phyloP scores from a whole-genome alignment of 2,797 vertebrate genomes.

The Acipenser ruthenus region DNA sequence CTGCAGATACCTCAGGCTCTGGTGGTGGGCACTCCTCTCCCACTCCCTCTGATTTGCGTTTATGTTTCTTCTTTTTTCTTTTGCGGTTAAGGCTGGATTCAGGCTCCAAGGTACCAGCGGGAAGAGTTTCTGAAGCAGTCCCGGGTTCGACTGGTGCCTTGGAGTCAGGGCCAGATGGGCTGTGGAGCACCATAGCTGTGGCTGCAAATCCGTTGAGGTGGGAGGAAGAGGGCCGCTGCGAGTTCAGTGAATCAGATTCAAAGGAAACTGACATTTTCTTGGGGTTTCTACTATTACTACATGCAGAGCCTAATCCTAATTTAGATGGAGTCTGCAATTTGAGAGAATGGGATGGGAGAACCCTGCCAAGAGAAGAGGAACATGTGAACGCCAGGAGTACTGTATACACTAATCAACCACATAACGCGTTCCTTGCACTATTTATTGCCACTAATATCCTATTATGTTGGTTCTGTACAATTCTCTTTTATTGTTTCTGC shows the following conservation, averaged over 20 bases:
- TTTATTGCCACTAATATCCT: too few relatives aligned
- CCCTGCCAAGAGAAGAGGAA: conserved; percentile 41
- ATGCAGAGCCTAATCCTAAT: conserved; percentile 32
- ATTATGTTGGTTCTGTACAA: too few relatives aligned
- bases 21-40: conserved; percentile 16
- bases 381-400: conserved; percentile 9
- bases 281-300: conserved; percentile 45
- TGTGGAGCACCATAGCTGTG: conserved; percentile 22
- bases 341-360: conserved; percentile 50
- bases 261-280: conserved; percentile 40
- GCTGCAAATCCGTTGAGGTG: conserved; percentile 43
- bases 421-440: too few relatives aligned
- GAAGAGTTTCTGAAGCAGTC: background rate
- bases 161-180: conserved; percentile 30
- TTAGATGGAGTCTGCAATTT: conserved; percentile 46
- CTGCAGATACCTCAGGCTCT: background rate
- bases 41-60: conserved; percentile 50
- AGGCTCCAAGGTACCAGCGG: background rate
- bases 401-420: background rate
- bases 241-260: conserved; percentile 11
- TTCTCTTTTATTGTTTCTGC: too few relatives aligned
- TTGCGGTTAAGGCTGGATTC: conserved; percentile 30
- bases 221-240: conserved; percentile 34
- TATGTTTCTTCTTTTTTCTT: conserved; percentile 51
- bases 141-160: conserved; percentile 17